Evolutionary conservation across 2,797 vertebrate genomes (phyloP), one percentile per base, ranked within the genome.

Genomic region (Sebastes ruberrimus): DNA sequence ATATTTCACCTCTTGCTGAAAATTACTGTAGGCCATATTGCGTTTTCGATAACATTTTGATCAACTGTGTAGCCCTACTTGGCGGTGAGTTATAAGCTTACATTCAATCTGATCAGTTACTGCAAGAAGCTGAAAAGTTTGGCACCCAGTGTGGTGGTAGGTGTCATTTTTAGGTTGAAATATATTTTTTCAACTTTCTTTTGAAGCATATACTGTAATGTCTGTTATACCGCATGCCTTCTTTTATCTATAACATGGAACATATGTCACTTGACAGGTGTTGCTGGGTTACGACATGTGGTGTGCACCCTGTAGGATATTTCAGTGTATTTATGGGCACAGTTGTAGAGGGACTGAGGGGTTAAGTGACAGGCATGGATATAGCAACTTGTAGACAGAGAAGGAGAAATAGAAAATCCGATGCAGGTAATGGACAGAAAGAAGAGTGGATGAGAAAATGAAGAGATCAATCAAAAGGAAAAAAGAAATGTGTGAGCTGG

Each of bases 191-290:
- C 16, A 46, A 49, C 20, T 61, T 80, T n/a, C 22, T 11, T 78
- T 69, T 75, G 62, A 82, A 69, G 33, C 3, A 1, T 23, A 1
- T 25, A 10, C 6, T 61, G 32, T 27, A 6, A 25, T 74, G 32
- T 57, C 11, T 61, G 2, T 28, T 11, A 57, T 66, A 35, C 55
- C 62, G 38, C 25, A 52, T 65, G 62, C 30, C 28, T 76, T 73
- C 74, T 81, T 86, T 80, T 23, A 46, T 30, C 71, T 66, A 46
- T 77, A 75, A 89, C 77, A 55, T 5, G 27, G 42, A 84, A 61
- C 88, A 89, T 52, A 69, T 66, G 59, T 80, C 49, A 74, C 74
- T 65, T 78, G 55, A 78, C 74, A 74, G 56, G 46, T 81, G 73
- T 52, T 74, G 22, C 32, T 59, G 42, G 20, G 10, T 66, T 70